Conservation (phyloP, 2,797 vertebrate species). For the Oryzias dopingdopingensis region DNA sequence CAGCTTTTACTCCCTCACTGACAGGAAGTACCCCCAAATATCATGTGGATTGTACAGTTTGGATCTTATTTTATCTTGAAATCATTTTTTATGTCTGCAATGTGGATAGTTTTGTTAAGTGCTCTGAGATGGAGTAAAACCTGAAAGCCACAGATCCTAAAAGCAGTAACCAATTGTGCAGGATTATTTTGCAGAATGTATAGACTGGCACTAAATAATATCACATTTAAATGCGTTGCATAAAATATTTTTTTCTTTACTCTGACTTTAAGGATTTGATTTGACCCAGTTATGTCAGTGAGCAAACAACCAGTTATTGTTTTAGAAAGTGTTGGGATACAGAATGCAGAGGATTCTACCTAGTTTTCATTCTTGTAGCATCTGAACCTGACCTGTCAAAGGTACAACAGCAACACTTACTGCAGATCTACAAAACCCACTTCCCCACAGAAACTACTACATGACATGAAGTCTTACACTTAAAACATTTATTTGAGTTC, state of each 20-base stretch:
- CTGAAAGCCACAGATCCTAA: no score
- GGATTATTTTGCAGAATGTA: no score
- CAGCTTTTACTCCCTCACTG: no score
- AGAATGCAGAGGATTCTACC: constrained; percentile 65
- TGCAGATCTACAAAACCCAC: constrained; percentile 18
- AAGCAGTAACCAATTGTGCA: no score
- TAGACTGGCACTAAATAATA: neutral
- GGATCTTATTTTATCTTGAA: no score
- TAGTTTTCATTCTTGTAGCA: constrained; percentile 70
- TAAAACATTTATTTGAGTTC: no score
- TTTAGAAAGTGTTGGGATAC: constrained; percentile 49
- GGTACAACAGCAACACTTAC: constrained; percentile 71
- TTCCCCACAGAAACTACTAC: neutral
- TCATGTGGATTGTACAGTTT: no score
- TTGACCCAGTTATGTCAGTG: constrained; percentile 53
- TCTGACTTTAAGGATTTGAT: constrained; percentile 7
- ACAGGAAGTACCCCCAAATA: no score
- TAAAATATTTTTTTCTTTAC: neutral
- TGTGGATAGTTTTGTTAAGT: no score
- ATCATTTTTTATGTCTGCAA: no score
- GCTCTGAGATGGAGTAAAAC: no score
- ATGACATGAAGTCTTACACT: no score
- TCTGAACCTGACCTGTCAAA: constrained; percentile 78
- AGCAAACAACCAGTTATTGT: constrained; percentile 38
- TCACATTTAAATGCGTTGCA: neutral